Evolutionary conservation across 2,888 invertebrate genomes (phyloP), one percentile per base, ranked within the genome.

Genomic region (Meandrusa payeni): DNA sequence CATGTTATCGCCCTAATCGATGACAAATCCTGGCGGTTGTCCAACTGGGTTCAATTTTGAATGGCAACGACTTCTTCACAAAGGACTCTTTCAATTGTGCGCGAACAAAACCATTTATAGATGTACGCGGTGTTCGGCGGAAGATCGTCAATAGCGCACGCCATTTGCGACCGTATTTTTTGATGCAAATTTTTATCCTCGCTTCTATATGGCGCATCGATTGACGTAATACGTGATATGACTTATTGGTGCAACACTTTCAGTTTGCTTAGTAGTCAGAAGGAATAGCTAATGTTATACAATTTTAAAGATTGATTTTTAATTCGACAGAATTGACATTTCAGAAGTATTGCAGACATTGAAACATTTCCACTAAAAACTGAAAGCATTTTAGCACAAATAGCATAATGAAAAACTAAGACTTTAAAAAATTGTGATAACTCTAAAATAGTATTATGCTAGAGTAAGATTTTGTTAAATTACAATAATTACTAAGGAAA

Each of bases 161-260:
- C 41, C 33, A 41, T 41, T 41, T 28, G 34, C 34, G 34, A 36
- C 34, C 28, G 28, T 41, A 41, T 34, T 40, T 33, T 41, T 26
- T 20, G 34, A 41, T 41, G 41, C 41, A 28, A 41, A 41, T 41
- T 41, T 34, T 13, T 11, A 26, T 28, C 13, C 28, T 15, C 13
- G 15, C 33, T 17, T 33, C 6, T 33, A 41, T 29, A 41, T 34
- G 41, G 34, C 13, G 26, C 20, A 11, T 11, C 13, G 41, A 22
- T 28, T 36, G 34, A 41, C 41, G 41, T 36, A 41, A 28, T 31
- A 10, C 5, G n/a, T n/a, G n/a, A n/a, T n/a, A n/a, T n/a, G n/a
- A n/a, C n/a, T n/a, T n/a, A n/a, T n/a, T n/a, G n/a, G n/a, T n/a
- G n/a, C n/a, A n/a, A n/a, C n/a, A n/a, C n/a, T n/a, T n/a, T n/a